Percentiles rank a stretch among this genome's conserved stretches.
Evolutionary conservation across 2,113 vertebrate genomes (phyloP).

Genomic region (Ptychochromis oligacanthus): DNA sequence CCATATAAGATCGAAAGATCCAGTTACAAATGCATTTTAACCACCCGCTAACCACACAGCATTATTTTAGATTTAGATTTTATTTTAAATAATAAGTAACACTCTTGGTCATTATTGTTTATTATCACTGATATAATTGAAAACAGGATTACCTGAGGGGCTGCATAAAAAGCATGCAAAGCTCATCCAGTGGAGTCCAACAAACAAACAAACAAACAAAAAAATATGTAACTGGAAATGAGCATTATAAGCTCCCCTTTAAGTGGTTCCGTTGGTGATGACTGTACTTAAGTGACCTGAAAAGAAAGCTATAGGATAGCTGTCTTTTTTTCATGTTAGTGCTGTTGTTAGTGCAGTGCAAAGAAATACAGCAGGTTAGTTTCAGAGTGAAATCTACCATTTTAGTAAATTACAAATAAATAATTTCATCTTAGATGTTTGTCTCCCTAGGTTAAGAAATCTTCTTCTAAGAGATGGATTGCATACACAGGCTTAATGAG

Average conservation of each 20-base stretch:
- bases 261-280: slow-evolving; percentile 5
- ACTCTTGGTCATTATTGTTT: background rate
- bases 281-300: slow-evolving; percentile 17
- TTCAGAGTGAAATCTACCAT: background rate
- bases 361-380: background rate
- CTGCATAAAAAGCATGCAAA: background rate
- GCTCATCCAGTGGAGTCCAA: too few species aligned
- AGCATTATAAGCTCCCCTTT: background rate
- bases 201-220: too few species aligned
- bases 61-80: background rate
- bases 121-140: background rate
- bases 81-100: background rate
- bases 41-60: background rate
- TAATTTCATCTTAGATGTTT: background rate
- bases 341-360: background rate
- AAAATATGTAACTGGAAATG: background rate
- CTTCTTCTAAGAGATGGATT: background rate
- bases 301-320: slow-evolving; percentile 9
- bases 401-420: background rate
- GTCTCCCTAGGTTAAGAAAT: background rate
- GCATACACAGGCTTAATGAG: background rate
- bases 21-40: background rate
- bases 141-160: background rate
- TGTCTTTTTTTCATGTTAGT: slow-evolving; percentile 9
- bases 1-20: background rate